Conservation (phyloP, 1,140 invertebrate species). For the Batillaria attramentaria region DNA sequence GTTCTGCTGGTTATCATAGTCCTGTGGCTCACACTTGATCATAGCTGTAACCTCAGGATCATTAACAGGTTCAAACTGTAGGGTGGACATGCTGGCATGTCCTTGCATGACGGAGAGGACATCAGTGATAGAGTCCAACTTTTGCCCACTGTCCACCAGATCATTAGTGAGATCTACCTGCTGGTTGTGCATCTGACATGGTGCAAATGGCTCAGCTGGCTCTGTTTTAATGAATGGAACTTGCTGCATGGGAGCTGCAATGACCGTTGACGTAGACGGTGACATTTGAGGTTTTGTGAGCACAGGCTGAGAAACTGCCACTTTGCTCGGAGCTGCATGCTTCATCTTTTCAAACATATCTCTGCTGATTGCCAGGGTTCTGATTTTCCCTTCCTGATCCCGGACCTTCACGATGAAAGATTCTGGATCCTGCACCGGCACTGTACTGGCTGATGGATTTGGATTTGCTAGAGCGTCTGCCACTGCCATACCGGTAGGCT, state of each 20-base stretch:
- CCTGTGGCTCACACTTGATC: not conserved
- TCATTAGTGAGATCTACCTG: no score
- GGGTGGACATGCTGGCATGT: not conserved
- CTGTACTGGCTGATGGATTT: not conserved
- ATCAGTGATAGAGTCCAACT: constrained; percentile 14
- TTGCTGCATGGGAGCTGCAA: no score
- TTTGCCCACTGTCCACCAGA: constrained; percentile 18
- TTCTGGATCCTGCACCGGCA: not conserved
- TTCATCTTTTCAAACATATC: no score
- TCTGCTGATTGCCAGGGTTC: not conserved
- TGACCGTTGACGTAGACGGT: no score
- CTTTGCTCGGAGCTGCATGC: no score
- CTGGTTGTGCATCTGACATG: no score
- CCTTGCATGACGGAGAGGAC: constrained; percentile 2
- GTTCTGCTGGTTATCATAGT: not conserved
- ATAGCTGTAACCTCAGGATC: not conserved
- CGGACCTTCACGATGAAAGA: not conserved
- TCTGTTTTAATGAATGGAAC: no score
- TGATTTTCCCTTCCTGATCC: not conserved
- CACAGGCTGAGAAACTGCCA: no score
- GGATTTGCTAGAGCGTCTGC: not conserved
- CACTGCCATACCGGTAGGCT: not conserved
- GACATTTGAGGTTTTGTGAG: no score
- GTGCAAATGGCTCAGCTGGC: no score
- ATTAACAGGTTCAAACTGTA: not conserved